Evolutionary conservation across 2,888 invertebrate species (phyloP), one percentile per base, ranked within the genome.

Genomic region (Philopedon plagiatum): DNA sequence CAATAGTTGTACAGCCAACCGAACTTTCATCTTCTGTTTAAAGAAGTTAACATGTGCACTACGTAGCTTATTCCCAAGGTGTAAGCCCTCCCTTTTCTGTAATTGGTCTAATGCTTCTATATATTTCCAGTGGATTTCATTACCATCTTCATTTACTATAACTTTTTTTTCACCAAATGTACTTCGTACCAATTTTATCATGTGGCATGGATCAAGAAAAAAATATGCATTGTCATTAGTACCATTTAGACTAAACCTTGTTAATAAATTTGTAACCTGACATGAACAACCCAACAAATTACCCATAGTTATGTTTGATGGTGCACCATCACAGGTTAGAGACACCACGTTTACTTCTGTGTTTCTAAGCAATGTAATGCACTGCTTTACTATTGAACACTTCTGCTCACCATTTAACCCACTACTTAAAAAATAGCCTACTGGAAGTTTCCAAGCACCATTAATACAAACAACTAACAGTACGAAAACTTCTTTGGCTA

Each of bases 201-300:
- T 54, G 23, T 54, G 54, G 13, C 54, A 54, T 19, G 54, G 23
- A 9, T 54, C 54, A 29, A 54, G 54, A 13, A 54, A 54, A 54
- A 54, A 54, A 13, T 23, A 54, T 21, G 8, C 7, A n/a, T n/a
- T n/a, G n/a, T n/a, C n/a, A n/a, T n/a, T n/a, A n/a, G n/a, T 29
- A 11, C 7, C 21, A 54, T 29, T 54, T 9, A 29, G 9, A 23
- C 5, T 21, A 23, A 54, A 29, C 23, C 23, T 54, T 19, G 54
- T 23, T 19, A 23, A 11, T 13, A 54, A 11, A 21, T 19, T 54
- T 5, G 21, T 21, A 21, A 8, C 9, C 8, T 54, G 54, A 23
- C 19, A 29, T 21, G 21, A 54, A 23, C 54, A 54, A 21, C 54
- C 26, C 9, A 54, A 21, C 21, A 54, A 54, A 54, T 19, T 23